Base-by-base conservation (phyloP, 2,888 invertebrate species). In the Eucera pruinosa region DNA sequence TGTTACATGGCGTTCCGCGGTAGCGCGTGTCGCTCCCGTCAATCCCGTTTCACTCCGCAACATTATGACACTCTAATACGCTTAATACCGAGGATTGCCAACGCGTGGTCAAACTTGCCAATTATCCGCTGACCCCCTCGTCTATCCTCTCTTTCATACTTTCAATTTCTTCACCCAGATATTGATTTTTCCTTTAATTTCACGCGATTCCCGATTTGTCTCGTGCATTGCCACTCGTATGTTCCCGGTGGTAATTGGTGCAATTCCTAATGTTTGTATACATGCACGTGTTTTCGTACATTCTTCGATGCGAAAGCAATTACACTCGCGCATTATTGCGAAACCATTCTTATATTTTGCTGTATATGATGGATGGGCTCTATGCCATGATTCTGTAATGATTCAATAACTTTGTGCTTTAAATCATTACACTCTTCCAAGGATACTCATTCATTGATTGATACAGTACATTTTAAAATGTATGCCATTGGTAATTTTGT, bases 101-200 rank as follows among this genome's bases (percentile, higher is more conserved):
- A 50, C 33, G 23, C 60, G 47, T 43, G 33, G 30, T 27, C 60
- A 13, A 15, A 23, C 20, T 15, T 39, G 23, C 45, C 60, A 27
- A 75, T 75, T 65, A 27, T 48, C 60, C 54, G 52, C 45, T 54
- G 36, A 23, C 39, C 36, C 55, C 60, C 47, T 27, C 52, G 11
- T 47, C 33, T 45, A 66, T 50, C 41, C 39, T 20, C 33, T 62
- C 50, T 61, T 47, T 65, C 50, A 4, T 58, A 33, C 33, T 67
- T 33, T 45, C 58, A 33, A 71, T 65, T 83, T 83, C 81, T 62
- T 68, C 55, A 13, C 60, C 6, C 48, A 47, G 62, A 78, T 84
- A 84, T 86, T 83, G 81, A 81, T 81, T 82, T 33, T 78, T 71
- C 50, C 54, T 41, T 54, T 54, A 62, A 68, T 77, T 82, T 62